These are phyloP conservation scores for Pristiophorus japonicus DNA, from an alignment of 2,113 vertebrate species.

Conservation along the genomic window DNA sequence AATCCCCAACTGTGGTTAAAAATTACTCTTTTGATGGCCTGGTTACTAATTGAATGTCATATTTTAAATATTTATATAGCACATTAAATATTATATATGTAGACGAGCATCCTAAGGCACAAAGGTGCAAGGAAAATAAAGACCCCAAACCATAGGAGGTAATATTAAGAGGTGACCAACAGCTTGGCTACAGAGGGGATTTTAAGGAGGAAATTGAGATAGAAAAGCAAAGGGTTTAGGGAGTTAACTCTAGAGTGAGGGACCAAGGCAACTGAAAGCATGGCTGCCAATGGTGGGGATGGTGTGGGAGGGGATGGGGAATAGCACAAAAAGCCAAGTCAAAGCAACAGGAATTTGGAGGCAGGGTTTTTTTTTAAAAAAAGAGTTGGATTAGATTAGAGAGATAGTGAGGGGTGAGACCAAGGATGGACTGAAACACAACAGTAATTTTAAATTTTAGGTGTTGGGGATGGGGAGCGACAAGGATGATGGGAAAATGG, in stretches of 20 bases:
- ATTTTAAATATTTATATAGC: not conserved
- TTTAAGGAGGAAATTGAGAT: not conserved
- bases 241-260: not conserved
- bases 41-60: not conserved
- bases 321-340: not conserved
- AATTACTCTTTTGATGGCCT: not conserved
- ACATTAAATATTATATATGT: not conserved
- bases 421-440: not conserved
- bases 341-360: not conserved
- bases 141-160: not conserved
- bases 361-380: not conserved
- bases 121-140: not conserved
- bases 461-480: not conserved
- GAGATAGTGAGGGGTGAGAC: not conserved
- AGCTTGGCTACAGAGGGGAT: not conserved
- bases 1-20: not conserved
- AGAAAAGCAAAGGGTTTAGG: not conserved
- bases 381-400: not conserved
- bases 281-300: not conserved
- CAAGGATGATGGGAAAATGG: not conserved
- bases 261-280: not conserved
- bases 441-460: not conserved
- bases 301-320: not conserved
- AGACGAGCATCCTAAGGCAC: not conserved
- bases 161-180: not conserved